Conservation (phyloP, 1,140 invertebrate species). For the Drosophila setifemur region DNA sequence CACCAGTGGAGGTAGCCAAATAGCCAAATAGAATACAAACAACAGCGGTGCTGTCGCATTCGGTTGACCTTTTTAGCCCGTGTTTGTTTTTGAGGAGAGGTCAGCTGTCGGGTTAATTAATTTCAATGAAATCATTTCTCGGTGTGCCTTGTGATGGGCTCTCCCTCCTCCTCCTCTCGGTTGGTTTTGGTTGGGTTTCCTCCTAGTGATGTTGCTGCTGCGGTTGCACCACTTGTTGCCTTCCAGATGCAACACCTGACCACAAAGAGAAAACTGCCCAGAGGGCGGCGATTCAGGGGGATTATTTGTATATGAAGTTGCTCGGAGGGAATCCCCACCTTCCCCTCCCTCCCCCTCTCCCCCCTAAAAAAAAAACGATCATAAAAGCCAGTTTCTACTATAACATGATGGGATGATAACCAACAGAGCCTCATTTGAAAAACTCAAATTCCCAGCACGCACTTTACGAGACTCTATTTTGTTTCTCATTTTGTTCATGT, state of each 20-base stretch:
- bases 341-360: not conserved
- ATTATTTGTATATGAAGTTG: not conserved
- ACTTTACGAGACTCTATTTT: conserved; percentile 21
- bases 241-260: too few relatives aligned
- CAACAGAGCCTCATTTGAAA: not conserved
- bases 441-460: conserved; percentile 44
- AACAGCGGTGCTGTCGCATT: conserved; percentile 24
- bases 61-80: conserved; percentile 41
- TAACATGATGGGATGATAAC: not conserved
- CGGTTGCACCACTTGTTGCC: not conserved
- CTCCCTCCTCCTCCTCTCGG: not conserved
- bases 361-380: not conserved
- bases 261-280: not conserved
- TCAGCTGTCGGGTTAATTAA: conserved; percentile 74
- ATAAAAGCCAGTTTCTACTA: conserved; percentile 2
- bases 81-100: conserved; percentile 18
- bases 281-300: not conserved
- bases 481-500: conserved; percentile 7
- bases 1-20: conserved; percentile 25
- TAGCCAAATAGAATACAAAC: not conserved
- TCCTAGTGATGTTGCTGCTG: not conserved
- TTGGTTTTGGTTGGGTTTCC: conserved; percentile 2
- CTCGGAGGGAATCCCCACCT: too few relatives aligned
- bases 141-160: conserved; percentile 4
- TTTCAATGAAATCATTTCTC: conserved; percentile 77